A percentile compares a stretch with the other conserved stretches of the same genome.
Evolutionary conservation across 2,888 invertebrate genomes (phyloP).

Genomic region (Drosophila sordidapex): DNA sequence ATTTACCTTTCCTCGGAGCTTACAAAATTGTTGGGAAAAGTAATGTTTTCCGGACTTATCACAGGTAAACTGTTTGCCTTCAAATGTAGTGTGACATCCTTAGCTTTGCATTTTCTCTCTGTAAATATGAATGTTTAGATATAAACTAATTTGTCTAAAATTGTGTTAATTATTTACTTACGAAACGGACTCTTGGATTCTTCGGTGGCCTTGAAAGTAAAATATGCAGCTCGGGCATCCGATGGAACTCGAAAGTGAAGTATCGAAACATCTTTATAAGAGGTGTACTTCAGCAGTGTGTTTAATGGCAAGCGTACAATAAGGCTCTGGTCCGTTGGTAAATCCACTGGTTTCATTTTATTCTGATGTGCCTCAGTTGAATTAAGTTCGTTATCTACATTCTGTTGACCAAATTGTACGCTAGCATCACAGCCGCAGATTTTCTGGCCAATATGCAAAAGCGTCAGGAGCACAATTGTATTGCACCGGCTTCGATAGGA

Average conservation of each 20-base stretch:
- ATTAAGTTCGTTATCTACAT: constrained; percentile 59
- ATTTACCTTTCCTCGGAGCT: constrained; percentile 84
- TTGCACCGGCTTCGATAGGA: constrained; percentile 25
- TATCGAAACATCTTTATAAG: constrained; percentile 87
- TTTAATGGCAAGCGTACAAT: constrained; percentile 85
- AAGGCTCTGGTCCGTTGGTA: constrained; percentile 80
- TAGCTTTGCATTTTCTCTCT: constrained; percentile 87
- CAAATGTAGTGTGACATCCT: constrained; percentile 89
- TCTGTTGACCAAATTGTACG: constrained; percentile 70
- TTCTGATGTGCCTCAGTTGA: constrained; percentile 61
- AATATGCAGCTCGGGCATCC: constrained; percentile 85
- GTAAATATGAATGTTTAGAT: constrained; percentile 30
- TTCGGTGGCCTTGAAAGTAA: constrained; percentile 84
- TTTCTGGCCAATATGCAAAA: constrained; percentile 49
- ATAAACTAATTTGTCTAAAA: too few species aligned
- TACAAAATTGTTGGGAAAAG: constrained; percentile 89
- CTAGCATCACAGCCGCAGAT: constrained; percentile 54
- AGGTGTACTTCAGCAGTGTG: constrained; percentile 85
- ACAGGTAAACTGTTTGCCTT: constrained; percentile 94
- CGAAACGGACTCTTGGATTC: constrained; percentile 85
- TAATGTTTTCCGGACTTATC: constrained; percentile 92
- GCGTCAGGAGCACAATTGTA: constrained; percentile 34
- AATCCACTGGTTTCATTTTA: constrained; percentile 71
- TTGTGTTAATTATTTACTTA: constrained; percentile 67
- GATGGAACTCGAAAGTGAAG: constrained; percentile 87